Evolutionary conservation across 1,140 invertebrate species (phyloP), one percentile per base, ranked within the genome.

Genomic region (Kradibia gibbosae): DNA sequence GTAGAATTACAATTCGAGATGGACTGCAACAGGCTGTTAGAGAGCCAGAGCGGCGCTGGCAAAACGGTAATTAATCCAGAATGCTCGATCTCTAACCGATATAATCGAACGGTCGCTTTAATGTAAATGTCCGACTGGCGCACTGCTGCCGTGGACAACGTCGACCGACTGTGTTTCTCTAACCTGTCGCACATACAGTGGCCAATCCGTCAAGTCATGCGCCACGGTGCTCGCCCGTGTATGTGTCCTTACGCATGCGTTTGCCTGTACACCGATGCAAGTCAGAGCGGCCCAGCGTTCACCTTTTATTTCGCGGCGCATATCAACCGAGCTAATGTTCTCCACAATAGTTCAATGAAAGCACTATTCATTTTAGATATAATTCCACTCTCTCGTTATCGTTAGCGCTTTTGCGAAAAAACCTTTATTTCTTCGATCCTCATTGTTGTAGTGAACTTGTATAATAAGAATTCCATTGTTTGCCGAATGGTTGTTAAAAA

Each of bases 31-130:
- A 7, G 45, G 13, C 31, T n/a, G 55, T 60, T 20, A 11, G 8
- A 28, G 39, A 39, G 5, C 36, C 11, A 28, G 20, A n/a, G 73
- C 53, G 28, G 53, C 53, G 50, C 57, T n/a, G n/a, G 42, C 45
- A n/a, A n/a, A n/a, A n/a, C 48, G 76, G 65, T 57, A 79, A 79
- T 79, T 79, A 79, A 79, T 79, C 67, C 77, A 50, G 65, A 79
- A 71, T 57, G 77, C 77, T 71, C 75, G 77, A 79, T 79, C 65
- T 79, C 65, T 71, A 79, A 60, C 67, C 65, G 67, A 79, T 79
- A 57, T 78, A 78, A 67, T 78, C 74, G 50, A 65, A 45, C 74
- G 74, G n/a, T 10, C 31, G 74, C 39, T 78, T 65, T 78, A 78
- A 78, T 78, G 75, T 50, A 78, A 67, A 78, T 67, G 75, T 71